These are phyloP conservation scores for Chydorus sphaericus DNA, from an alignment of 2,888 invertebrate species.

Conservation along the genomic window DNA sequence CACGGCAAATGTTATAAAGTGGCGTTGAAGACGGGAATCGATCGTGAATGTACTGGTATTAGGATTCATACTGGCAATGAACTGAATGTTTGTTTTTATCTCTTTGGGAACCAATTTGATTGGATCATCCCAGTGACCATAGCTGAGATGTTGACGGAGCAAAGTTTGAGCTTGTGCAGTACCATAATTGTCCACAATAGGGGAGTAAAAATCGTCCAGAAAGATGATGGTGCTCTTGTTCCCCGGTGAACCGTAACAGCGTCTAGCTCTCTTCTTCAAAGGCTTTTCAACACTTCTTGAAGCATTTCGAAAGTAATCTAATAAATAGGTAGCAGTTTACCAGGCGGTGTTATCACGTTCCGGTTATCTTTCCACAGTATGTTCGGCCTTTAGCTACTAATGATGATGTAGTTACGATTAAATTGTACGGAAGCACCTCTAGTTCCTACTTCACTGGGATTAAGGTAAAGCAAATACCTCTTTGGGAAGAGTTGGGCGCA, in stretches of 20 bases:
- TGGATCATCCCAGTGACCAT: constrained; percentile 92
- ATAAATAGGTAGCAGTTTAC: no score
- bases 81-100: constrained; percentile 92
- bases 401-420: no score
- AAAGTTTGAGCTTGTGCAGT: constrained; percentile 93
- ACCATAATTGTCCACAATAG: constrained; percentile 83
- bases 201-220: constrained; percentile 97
- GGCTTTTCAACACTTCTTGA: constrained; percentile 83
- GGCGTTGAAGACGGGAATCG: constrained; percentile 79
- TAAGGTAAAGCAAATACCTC: no score
- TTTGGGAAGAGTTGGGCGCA: no score
- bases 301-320: no score
- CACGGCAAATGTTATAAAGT: constrained; percentile 77
- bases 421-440: no score
- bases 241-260: constrained; percentile 90
- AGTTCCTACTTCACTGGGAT: no score
- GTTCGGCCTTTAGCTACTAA: constrained; percentile 84
- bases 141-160: constrained; percentile 88
- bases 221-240: constrained; percentile 86
- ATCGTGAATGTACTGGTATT: constrained; percentile 95
- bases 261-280: constrained; percentile 86
- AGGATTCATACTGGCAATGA: constrained; percentile 95
- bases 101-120: constrained; percentile 78
- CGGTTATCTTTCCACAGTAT: no score
- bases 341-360: no score